Evolutionary conservation across 2,797 vertebrate genomes (phyloP), one percentile per base, ranked within the genome.

Genomic region (Furcifer pardalis): DNA sequence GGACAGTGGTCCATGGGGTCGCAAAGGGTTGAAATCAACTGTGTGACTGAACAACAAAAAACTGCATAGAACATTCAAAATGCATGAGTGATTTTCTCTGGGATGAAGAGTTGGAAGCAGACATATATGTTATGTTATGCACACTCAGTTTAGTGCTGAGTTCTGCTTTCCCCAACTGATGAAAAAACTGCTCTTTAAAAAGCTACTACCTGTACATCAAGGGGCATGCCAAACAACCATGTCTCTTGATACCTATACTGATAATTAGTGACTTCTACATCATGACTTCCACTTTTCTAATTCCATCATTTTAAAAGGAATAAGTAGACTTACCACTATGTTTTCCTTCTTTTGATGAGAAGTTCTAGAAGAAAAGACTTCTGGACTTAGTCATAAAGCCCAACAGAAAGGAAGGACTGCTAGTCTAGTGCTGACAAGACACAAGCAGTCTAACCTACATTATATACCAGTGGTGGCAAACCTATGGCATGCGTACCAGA

Each of bases 331-430:
- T 27, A 56, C 32, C 46, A 27, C 35, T 68, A 83, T 5, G 19
- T 76, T 7, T 76, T 66, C n/a, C n/a, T 44, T 84, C 37, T 44
- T 82, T 21, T 75, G 68, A 90, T 81, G 32, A 83, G 75, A 79
- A 17, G 71, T 1, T 30, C 76, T 87, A 84, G 46, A 77, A 88
- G 87, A 82, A 89, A 84, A 76, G 80, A 56, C 59, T 74, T 23
- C 49, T 3, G 75, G 27, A 86, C 84, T 82, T 86, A 77, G 82
- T n/a, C 13, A 84, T 65, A 60, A 75, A 82, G 3, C 85, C 87
- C 13, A 82, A 10, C 69, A 82, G 72, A 87, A 90, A 60, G n/a
- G n/a, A n/a, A n/a, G n/a, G n/a, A n/a, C n/a, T n/a, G n/a, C n/a
- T n/a, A n/a, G n/a, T n/a, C n/a, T n/a, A n/a, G n/a, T n/a, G n/a